phyloP scores from a whole-genome alignment of 2,113 vertebrate genomes.

The Tautogolabrus adspersus region DNA sequence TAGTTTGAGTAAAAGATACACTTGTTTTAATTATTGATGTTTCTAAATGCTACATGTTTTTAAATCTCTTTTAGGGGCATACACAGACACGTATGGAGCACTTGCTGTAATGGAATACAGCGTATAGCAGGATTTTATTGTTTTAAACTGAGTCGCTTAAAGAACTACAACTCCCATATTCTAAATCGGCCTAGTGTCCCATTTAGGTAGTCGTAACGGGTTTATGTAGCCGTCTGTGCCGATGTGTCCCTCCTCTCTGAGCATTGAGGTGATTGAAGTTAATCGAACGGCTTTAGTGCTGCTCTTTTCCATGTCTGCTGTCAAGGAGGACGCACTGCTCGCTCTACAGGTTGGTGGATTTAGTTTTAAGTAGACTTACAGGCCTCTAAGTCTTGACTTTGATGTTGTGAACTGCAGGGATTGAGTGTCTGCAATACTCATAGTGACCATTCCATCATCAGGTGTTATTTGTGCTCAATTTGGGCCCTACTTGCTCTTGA shows the following conservation, averaged over 20 bases:
- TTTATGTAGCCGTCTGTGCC: constrained; percentile 24
- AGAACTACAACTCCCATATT: constrained; percentile 67
- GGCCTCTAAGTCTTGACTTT: not conserved
- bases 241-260: not conserved
- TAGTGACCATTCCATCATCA: not conserved
- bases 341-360: constrained; percentile 47
- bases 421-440: not conserved
- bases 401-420: not conserved
- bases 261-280: too few relatives aligned
- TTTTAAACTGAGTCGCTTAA: too few relatives aligned
- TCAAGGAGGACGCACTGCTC: constrained; percentile 27
- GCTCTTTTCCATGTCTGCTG: not conserved
- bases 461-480: not conserved
- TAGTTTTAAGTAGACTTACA: not conserved
- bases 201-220: constrained; percentile 44
- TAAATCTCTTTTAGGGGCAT: too few relatives aligned
- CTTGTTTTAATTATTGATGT: too few relatives aligned
- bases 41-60: too few relatives aligned
- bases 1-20: too few relatives aligned
- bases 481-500: not conserved
- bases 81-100: too few relatives aligned
- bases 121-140: too few relatives aligned
- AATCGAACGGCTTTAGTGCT: not conserved
- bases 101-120: too few relatives aligned
- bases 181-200: constrained; percentile 9